phyloP scores from a whole-genome alignment of 2,888 invertebrate species.

The Cerceris ruficornis region DNA sequence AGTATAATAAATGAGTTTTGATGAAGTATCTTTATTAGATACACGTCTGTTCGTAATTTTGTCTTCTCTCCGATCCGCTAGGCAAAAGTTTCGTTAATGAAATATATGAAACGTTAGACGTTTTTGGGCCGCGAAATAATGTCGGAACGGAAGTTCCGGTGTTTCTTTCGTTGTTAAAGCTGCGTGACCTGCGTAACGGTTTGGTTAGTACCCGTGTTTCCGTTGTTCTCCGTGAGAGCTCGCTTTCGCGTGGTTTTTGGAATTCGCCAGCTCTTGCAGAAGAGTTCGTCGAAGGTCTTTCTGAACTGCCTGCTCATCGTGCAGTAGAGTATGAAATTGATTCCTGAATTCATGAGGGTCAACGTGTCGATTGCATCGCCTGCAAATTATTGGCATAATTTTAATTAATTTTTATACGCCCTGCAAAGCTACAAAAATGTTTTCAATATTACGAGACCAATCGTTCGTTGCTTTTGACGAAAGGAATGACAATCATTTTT shows the following conservation, averaged over 20 bases:
- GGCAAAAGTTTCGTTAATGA: too few relatives aligned
- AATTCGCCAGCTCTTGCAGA: conserved; percentile 81
- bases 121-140: too few relatives aligned
- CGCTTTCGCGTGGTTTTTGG: conserved; percentile 67
- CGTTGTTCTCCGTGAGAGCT: conserved; percentile 75
- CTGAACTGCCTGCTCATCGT: conserved; percentile 97
- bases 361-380: conserved; percentile 93
- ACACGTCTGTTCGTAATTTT: too few relatives aligned
- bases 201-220: conserved; percentile 75
- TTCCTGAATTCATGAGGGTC: conserved; percentile 94
- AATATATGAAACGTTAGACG: too few relatives aligned
- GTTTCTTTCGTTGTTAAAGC: conserved; percentile 47
- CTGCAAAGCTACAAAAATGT: too few relatives aligned
- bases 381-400: conserved; percentile 56
- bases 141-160: neutral
- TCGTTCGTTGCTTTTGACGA: too few relatives aligned
- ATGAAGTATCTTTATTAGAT: too few relatives aligned
- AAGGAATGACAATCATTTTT: too few relatives aligned
- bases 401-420: neutral
- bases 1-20: too few relatives aligned
- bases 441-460: too few relatives aligned
- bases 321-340: conserved; percentile 96
- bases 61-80: too few relatives aligned
- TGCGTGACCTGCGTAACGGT: conserved; percentile 80
- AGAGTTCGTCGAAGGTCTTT: conserved; percentile 88